phyloP scores from a whole-genome alignment of 2,888 invertebrate genomes.

The Eristalis arbustorum region DNA sequence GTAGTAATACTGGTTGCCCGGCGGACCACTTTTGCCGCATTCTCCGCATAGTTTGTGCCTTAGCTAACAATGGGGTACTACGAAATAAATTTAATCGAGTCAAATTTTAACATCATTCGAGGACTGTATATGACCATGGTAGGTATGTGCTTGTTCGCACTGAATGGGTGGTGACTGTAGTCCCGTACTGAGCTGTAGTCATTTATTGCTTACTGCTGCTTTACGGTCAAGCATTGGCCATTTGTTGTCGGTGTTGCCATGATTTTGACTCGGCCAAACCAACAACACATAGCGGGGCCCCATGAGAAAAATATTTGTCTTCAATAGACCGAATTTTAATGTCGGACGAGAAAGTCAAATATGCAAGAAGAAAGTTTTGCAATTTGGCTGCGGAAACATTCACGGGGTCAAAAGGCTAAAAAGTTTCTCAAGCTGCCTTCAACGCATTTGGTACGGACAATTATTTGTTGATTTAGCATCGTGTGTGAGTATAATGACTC shows the following conservation, averaged over 20 bases:
- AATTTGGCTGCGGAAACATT: constrained; percentile 8
- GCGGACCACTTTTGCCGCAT: constrained; percentile 54
- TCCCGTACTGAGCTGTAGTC: constrained; percentile 18
- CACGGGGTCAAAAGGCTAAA: constrained; percentile 2
- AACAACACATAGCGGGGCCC: constrained; percentile 11
- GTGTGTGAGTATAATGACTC: neutral
- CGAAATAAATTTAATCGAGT: constrained; percentile 68
- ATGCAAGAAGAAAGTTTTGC: constrained; percentile 42
- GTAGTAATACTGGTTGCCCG: constrained; percentile 27
- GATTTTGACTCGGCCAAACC: constrained; percentile 19
- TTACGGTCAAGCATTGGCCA: constrained; percentile 37
- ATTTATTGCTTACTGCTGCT: constrained; percentile 44
- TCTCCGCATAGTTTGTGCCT: constrained; percentile 53
- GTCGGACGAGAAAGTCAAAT: constrained; percentile 38
- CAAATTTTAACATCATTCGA: constrained; percentile 65
- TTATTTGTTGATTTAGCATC: neutral
- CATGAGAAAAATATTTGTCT: constrained; percentile 37
- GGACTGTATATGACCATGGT: neutral
- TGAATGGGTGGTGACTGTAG: neutral
- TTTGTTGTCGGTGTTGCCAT: constrained; percentile 17
- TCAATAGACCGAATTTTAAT: constrained; percentile 11
- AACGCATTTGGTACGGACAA: neutral
- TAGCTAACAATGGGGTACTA: constrained; percentile 45
- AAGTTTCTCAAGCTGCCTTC: neutral
- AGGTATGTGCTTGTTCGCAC: neutral